Percentiles rank a stretch among this genome's conserved stretches.
Evolutionary conservation across 2,797 vertebrate species (phyloP).

Genomic region (Benthosema pterotum): DNA sequence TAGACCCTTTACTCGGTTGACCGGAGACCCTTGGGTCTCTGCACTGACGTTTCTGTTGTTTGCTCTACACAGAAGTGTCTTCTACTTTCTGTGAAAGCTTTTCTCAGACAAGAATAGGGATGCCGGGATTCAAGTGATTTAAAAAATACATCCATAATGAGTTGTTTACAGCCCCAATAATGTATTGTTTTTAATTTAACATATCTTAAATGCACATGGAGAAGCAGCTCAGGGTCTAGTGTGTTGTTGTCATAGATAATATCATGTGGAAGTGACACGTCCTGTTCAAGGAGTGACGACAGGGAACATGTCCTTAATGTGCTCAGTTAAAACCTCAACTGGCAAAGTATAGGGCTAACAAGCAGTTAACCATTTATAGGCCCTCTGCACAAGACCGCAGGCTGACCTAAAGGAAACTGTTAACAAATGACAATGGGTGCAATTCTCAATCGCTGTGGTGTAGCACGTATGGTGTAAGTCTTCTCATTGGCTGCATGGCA

Average conservation of each 20-base stretch:
- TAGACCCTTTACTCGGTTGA: too few species aligned
- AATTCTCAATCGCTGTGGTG: too few species aligned
- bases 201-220: not conserved
- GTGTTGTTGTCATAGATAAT: constrained; percentile 10
- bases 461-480: too few species aligned
- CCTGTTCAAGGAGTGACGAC: constrained; percentile 16
- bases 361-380: constrained; percentile 44
- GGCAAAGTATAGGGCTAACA: constrained; percentile 49
- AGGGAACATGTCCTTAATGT: constrained; percentile 30
- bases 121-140: too few species aligned
- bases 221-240: not conserved
- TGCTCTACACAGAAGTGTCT: too few species aligned
- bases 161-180: too few species aligned
- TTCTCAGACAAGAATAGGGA: too few species aligned
- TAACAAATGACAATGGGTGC: constrained; percentile 4
- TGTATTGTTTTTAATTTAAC: not conserved
- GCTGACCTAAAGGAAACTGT: constrained; percentile 46
- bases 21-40: too few species aligned
- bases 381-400: constrained; percentile 43
- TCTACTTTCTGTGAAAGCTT: too few species aligned
- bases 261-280: constrained; percentile 38
- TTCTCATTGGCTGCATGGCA: too few species aligned
- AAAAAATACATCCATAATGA: too few species aligned
- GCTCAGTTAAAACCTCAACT: constrained; percentile 27
- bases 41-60: too few species aligned